Percentiles rank a stretch among this genome's conserved stretches.
These are phyloP conservation scores for Urocitellus parryii DNA, from an alignment of 2,113 vertebrate species.

Conservation along the genomic window DNA sequence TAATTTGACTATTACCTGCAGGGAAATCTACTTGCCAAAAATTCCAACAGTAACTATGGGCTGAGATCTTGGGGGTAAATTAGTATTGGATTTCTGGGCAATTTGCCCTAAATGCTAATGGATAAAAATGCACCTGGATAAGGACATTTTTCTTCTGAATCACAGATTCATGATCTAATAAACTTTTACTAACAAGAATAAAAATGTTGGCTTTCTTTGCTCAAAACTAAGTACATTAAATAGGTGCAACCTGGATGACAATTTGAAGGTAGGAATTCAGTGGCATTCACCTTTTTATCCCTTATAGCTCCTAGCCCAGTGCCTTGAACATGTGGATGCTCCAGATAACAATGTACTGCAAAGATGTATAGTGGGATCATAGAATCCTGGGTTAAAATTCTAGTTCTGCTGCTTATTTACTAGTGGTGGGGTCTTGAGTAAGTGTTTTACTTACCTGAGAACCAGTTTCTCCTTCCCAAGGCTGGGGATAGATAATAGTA, in stretches of 20 bases:
- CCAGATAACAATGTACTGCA: fast-evolving
- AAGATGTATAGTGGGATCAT: background rate
- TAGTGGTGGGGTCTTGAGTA: background rate
- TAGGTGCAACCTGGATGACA: background rate
- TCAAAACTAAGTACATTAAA: background rate
- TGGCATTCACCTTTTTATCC: background rate
- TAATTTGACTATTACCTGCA: conserved; percentile 76
- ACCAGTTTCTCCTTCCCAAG: background rate
- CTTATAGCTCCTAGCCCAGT: background rate
- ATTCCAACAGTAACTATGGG: conserved; percentile 76
- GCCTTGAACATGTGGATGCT: background rate
- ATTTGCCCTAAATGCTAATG: conserved; percentile 82
- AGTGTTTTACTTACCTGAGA: background rate
- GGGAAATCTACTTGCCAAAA: conserved; percentile 78
- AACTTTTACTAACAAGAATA: conserved; percentile 64
- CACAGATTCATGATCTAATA: conserved; percentile 42
- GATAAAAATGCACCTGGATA: conserved; percentile 77
- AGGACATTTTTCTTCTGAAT: conserved; percentile 76
- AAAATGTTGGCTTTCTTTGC: conserved; percentile 44
- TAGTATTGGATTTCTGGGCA: conserved; percentile 80
- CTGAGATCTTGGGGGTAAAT: conserved; percentile 72
- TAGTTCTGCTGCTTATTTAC: background rate
- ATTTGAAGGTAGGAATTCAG: background rate
- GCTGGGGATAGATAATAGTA: background rate
- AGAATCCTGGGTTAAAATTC: background rate